Evolutionary conservation across 2,888 invertebrate species (phyloP), one percentile per base, ranked within the genome.

Genomic region (Apodemia mormo): DNA sequence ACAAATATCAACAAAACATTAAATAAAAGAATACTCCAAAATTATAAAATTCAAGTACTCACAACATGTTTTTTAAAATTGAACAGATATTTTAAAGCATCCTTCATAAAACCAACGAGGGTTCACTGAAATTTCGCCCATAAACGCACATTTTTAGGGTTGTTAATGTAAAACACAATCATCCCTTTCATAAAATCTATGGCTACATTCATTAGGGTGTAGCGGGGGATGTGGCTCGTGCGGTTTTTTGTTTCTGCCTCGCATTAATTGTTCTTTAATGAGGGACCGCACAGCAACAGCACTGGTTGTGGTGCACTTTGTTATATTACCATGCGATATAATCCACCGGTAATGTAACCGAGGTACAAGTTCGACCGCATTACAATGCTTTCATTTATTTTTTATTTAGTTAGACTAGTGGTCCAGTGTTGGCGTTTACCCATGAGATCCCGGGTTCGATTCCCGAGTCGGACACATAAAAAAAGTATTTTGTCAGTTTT

Each of bases 251-350:
- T 78, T 77, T 76, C 77, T 76, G 74, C 72, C 81, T 79, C 80
- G 79, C 81, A 81, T 82, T 82, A 81, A 82, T 82, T 82, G 82
- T 80, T 79, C 79, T 79, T 80, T 82, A 82, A 82, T 81, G 81
- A 82, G 80, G 78, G 79, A 71, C 74, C 77, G 76, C 74, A 73
- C 75, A 73, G 75, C 71, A 68, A 74, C 74, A 67, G 70, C 70
- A 70, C 67, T 67, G 74, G 75, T 77, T 73, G 77, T 70, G 74
- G 73, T 74, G 70, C 74, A 76, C 72, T 75, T 72, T 73, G 73
- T 76, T 76, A 72, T 77, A 76, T 75, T 73, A 71, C 73, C 72
- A 71, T 70, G 71, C 71, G 72, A 74, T 75, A 72, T 77, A 77
- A 76, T 76, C 76, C 76, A 79, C 76, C 76, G 78, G 77, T 78